Percentiles rank a stretch among this genome's conserved stretches.
phyloP scores from a whole-genome alignment of 2,797 vertebrate genomes.

The Myotis myotis region DNA sequence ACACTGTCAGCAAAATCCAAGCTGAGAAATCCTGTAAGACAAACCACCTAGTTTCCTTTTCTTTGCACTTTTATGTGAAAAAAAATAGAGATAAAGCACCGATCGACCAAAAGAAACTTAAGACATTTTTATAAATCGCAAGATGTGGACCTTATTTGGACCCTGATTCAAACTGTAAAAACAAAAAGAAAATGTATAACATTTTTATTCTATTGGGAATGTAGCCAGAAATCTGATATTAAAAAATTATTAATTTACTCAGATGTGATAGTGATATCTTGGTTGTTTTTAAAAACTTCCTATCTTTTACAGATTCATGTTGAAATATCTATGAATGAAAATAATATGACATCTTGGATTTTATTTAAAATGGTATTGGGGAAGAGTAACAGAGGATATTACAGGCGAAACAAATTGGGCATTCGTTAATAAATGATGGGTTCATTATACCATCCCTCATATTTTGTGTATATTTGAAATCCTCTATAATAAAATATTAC shows the following conservation, averaged over 20 bases:
- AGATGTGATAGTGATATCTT: not conserved
- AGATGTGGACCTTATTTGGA: not conserved
- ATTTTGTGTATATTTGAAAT: not conserved
- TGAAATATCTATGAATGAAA: slow-evolving; percentile 33
- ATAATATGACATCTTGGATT: not conserved
- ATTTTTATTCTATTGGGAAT: slow-evolving; percentile 32
- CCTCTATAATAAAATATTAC: not conserved
- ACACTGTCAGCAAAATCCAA: not conserved
- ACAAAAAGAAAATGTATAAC: not conserved
- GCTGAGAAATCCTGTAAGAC: not conserved
- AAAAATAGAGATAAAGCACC: not conserved
- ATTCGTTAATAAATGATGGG: not conserved
- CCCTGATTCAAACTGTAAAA: not conserved
- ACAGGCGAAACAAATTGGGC: not conserved
- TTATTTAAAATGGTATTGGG: not conserved
- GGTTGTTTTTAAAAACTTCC: not conserved
- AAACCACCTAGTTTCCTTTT: not conserved
- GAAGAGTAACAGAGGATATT: too few relatives aligned
- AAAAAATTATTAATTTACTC: not conserved
- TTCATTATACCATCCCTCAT: not conserved
- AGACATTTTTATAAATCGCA: slow-evolving; percentile 1
- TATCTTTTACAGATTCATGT: slow-evolving; percentile 19
- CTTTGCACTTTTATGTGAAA: not conserved
- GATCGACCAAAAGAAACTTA: not conserved
- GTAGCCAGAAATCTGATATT: not conserved